Evolutionary conservation across 1,140 invertebrate genomes (phyloP), one percentile per base, ranked within the genome.

Genomic region (Drosophila pectinifera): DNA sequence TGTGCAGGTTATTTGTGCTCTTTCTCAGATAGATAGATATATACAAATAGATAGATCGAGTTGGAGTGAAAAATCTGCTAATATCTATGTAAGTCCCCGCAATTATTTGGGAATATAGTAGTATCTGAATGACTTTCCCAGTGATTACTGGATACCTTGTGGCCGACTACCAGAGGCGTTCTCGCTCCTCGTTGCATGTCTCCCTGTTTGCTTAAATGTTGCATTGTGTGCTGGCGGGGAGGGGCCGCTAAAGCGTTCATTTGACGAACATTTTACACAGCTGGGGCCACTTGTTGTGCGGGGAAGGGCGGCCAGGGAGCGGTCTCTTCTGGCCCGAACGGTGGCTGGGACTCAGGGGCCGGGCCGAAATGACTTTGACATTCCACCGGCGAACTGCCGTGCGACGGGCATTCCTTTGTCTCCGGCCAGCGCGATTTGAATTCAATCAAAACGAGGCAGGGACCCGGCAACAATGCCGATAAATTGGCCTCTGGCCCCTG

Each of bases 401-500:
- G 79, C 54, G 49, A 49, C 59, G 38, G 34, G 57, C 62, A 68
- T 84, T 70, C 72, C 36, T 72, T 73, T 73, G 76, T 72, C 67
- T 58, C 24, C n/a, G 54, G 31, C 42, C 53, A 54, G 64, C 83
- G 85, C 78, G 89, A 91, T 91, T 91, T 91, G 90, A 91, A 91
- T 91, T 91, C 90, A 91, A 91, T 91, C 90, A 91, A 91, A 86
- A 80, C 65, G 77, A 86, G 78, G 22, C 72, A 75, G 49, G 59
- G 63, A 67, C 48, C 70, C 55, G 70, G 78, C 73, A 73, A 69
- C 49, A 76, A 76, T 83, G 76, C 72, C 64, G 76, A 78, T 89
- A 89, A 84, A 89, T 89, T 89, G 84, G 80, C 80, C 77, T 65
- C 84, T 80, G 67, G 59, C 81, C 68, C 67, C 65, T 55, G 70